A percentile compares a stretch with the other conserved stretches of the same genome.
Evolutionary conservation across 2,113 vertebrate species (phyloP).

Genomic region (Bos indicus): DNA sequence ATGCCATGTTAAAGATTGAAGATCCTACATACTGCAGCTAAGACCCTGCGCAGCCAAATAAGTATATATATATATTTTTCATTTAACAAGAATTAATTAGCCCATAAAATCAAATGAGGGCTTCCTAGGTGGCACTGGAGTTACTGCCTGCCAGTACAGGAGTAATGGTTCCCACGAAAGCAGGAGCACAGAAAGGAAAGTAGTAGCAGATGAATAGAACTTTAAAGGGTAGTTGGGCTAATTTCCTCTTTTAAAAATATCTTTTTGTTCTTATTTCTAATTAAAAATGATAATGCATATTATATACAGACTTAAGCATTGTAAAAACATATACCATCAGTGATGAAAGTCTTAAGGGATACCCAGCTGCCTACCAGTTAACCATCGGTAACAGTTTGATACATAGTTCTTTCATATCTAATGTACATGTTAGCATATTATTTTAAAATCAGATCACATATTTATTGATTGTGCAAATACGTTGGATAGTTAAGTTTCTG

Average conservation of each 20-base stretch:
- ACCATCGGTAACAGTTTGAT: background rate
- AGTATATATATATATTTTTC: background rate
- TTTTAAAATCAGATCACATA: background rate
- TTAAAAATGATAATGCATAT: constrained; percentile 19
- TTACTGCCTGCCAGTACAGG: background rate
- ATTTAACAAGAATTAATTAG: background rate
- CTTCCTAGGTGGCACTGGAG: background rate
- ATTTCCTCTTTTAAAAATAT: background rate
- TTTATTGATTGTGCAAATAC: background rate
- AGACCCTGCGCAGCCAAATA: background rate
- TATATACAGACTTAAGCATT: background rate
- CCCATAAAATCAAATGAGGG: background rate
- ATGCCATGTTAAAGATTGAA: background rate
- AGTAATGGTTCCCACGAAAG: background rate
- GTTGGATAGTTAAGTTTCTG: background rate
- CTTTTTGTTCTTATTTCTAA: background rate
- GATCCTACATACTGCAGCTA: background rate
- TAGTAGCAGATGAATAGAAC: background rate
- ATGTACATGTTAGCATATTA: background rate
- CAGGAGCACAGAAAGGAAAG: background rate
- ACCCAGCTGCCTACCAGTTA: background rate
- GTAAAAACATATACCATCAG: background rate
- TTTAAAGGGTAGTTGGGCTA: background rate
- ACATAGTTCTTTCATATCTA: background rate
- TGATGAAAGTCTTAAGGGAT: background rate